phyloP scores from a whole-genome alignment of 2,888 invertebrate genomes.

The Junonia oenone region DNA sequence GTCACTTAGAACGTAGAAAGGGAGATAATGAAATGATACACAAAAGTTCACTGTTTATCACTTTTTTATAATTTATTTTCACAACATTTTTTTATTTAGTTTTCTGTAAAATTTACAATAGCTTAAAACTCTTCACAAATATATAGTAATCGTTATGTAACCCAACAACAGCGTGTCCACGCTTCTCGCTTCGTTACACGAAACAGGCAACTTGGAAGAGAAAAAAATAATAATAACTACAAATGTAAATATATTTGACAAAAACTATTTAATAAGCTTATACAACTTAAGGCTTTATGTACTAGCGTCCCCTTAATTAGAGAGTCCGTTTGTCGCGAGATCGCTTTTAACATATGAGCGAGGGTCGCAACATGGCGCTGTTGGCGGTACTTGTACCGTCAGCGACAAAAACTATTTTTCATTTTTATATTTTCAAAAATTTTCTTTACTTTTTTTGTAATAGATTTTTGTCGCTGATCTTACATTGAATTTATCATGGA shows the following conservation, averaged over 20 bases:
- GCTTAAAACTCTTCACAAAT: constrained; percentile 79
- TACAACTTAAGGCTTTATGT: constrained; percentile 59
- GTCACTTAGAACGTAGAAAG: neutral
- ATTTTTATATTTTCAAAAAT: neutral
- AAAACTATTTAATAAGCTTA: constrained; percentile 65
- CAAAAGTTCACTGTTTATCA: constrained; percentile 67
- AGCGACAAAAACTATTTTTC: constrained; percentile 16
- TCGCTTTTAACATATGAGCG: constrained; percentile 74
- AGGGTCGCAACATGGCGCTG: constrained; percentile 42
- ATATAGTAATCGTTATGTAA: constrained; percentile 62
- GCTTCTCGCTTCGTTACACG: constrained; percentile 42
- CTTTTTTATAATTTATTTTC: constrained; percentile 79
- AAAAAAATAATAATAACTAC: constrained; percentile 49
- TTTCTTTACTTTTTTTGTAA: neutral
- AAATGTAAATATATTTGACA: constrained; percentile 61
- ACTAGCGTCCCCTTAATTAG: constrained; percentile 61
- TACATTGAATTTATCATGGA: constrained; percentile 15
- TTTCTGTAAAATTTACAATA: constrained; percentile 80
- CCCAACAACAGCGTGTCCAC: constrained; percentile 55
- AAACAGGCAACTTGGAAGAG: constrained; percentile 69
- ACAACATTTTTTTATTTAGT: constrained; percentile 77
- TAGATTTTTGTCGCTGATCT: constrained; percentile 10
- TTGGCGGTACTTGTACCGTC: constrained; percentile 14
- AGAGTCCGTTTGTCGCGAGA: constrained; percentile 59
- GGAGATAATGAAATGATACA: constrained; percentile 48